Evolutionary conservation across 2,888 invertebrate genomes (phyloP).

Genomic region (Pimpla rufipes): DNA sequence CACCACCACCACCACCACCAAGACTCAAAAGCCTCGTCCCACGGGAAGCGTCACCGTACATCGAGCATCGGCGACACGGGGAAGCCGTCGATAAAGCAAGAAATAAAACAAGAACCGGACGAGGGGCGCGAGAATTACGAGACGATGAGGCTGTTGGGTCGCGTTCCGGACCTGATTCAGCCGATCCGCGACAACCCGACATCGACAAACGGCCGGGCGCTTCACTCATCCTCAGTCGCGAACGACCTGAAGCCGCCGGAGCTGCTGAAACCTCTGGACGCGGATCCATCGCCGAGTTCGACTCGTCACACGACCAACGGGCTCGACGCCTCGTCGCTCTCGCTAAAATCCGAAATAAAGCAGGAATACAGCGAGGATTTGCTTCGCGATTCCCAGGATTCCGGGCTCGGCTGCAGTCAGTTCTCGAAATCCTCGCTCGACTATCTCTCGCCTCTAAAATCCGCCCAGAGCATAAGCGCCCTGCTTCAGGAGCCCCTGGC

Average conservation of each 20-base stretch:
- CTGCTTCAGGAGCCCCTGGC: constrained; percentile 81
- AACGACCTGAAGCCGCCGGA: constrained; percentile 78
- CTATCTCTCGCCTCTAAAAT: constrained; percentile 80
- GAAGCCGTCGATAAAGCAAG: constrained; percentile 22
- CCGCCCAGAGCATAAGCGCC: constrained; percentile 82
- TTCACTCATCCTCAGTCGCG: constrained; percentile 64
- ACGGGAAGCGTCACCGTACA: constrained; percentile 77
- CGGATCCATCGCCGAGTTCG: constrained; percentile 78
- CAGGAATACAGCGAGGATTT: constrained; percentile 73
- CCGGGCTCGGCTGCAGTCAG: constrained; percentile 40
- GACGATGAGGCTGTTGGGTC: constrained; percentile 78
- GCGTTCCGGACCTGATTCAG: constrained; percentile 79
- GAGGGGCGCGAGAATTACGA: constrained; percentile 73
- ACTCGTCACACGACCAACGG: constrained; percentile 80
- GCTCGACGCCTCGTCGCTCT: constrained; percentile 72
- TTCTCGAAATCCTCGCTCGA: constrained; percentile 70
- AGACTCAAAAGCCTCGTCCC: constrained; percentile 54
- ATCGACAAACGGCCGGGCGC: constrained; percentile 71
- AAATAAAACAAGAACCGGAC: constrained; percentile 58
- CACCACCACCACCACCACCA: constrained; percentile 9
- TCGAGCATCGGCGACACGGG: constrained; percentile 70
- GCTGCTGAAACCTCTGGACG: constrained; percentile 78
- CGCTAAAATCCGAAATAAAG: constrained; percentile 26
- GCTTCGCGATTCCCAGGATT: constrained; percentile 48
- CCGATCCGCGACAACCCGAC: constrained; percentile 78